Evolutionary conservation across 2,888 invertebrate species (phyloP), one percentile per base, ranked within the genome.

Genomic region (Pherbina coryleti): DNA sequence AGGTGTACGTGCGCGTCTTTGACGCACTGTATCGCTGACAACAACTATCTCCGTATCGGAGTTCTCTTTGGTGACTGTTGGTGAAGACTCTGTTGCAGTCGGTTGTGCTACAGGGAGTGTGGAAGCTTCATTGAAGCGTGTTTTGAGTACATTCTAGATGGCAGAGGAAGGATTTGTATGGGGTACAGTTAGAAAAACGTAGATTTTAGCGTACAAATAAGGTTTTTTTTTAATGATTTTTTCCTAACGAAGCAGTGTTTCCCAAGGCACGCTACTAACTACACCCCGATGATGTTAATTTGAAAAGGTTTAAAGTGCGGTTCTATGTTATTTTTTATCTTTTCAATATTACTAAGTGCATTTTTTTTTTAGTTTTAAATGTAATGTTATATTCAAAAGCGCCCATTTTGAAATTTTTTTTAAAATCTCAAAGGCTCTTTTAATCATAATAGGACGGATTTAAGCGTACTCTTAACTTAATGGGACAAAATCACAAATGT

Each of bases 11-110:
- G 89, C 87, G 31, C 90, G 87, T 70, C 90, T 82, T 74, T 93
- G 91, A 83, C 93, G 92, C 80, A 93, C 93, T 5, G 93, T 93
- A 87, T 93, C 92, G 76, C 92, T 92, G 22, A 91, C 90, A 67
- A 92, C 88, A 75, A 93, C 91, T 82, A 91, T 91, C 88, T 93
- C 92, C 84, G 92, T 92, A 81, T 91, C 91, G 25, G 85, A 81
- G 53, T 87, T 84, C 3, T 82, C 79, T 8, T 64, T 53, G 62
- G 67, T 66, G 64, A 37, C 44, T 37, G 11, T 66, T 74, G 67
- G 64, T 3, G 62, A 28, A 14, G 31, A 66, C 28, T 28, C 44
- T 22, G 9, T 71, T 49, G 5, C n/a, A 5, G 31, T 5, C 22
- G 31, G 22, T 25, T 64, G 5, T 34, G 8, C 5, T 37, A 60